Evolutionary conservation across 2,888 invertebrate genomes (phyloP).

Genomic region (Glyphotaelius pellucidus): DNA sequence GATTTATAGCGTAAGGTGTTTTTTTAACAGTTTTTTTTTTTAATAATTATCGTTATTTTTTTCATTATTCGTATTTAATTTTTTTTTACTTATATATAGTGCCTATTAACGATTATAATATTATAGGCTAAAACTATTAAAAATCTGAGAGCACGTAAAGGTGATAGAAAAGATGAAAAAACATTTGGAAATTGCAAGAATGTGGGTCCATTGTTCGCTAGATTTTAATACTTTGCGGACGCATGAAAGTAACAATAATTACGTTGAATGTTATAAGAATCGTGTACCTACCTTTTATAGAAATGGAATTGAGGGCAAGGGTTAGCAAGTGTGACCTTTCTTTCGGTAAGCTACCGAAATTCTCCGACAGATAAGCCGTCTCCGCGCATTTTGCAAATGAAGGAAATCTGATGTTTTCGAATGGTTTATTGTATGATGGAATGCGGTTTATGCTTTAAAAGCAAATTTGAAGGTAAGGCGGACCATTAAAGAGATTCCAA

Average conservation of each 20-base stretch:
- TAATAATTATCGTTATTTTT: not conserved
- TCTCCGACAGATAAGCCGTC: slow-evolving; percentile 42
- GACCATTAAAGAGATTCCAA: not conserved
- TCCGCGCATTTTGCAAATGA: slow-evolving; percentile 19
- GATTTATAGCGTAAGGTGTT: not conserved
- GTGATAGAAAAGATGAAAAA: not conserved
- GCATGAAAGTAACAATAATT: not conserved
- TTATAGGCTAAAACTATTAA: not conserved
- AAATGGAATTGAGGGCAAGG: slow-evolving; percentile 44
- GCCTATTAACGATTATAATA: not conserved
- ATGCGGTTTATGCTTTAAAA: not conserved
- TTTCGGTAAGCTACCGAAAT: slow-evolving; percentile 49
- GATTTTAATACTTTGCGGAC: not conserved
- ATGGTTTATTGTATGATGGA: slow-evolving; percentile 16
- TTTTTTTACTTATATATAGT: not conserved
- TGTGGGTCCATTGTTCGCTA: not conserved
- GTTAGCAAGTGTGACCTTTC: slow-evolving; percentile 56
- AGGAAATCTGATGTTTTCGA: slow-evolving; percentile 24
- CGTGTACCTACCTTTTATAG: not conserved
- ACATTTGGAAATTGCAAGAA: not conserved
- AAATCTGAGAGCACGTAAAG: not conserved
- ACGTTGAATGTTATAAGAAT: not conserved
- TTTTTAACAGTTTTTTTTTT: not conserved
- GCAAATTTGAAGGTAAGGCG: not conserved
- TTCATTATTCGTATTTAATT: not conserved